phyloP scores from a whole-genome alignment of 2,888 invertebrate species.

The Drosophila rellima region DNA sequence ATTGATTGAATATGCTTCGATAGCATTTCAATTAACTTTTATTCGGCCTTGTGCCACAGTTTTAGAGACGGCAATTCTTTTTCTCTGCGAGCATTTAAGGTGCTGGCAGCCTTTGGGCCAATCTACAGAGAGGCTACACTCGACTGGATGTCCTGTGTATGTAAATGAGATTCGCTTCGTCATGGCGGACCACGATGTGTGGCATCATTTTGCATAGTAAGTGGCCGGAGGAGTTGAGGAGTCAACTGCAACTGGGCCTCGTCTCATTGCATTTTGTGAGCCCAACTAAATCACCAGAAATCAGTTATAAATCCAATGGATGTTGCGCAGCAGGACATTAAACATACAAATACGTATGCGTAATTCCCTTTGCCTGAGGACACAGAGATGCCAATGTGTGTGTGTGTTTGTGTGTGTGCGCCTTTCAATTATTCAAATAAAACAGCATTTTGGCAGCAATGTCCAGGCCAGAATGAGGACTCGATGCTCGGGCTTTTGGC shows the following conservation, averaged over 20 bases:
- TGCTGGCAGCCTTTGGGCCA: slow-evolving; percentile 26
- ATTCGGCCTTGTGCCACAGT: slow-evolving; percentile 54
- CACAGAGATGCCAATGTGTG: slow-evolving; percentile 10
- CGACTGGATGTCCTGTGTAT: slow-evolving; percentile 3
- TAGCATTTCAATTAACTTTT: slow-evolving; percentile 80
- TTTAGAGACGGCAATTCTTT: slow-evolving; percentile 35
- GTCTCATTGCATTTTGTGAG: slow-evolving; percentile 68
- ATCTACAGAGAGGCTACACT: slow-evolving; percentile 30
- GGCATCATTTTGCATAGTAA: slow-evolving; percentile 69
- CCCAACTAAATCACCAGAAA: slow-evolving; percentile 79
- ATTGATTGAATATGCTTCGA: slow-evolving; percentile 82
- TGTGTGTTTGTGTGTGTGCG: slow-evolving; percentile 29
- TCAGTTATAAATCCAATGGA: slow-evolving; percentile 78
- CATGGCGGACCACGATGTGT: slow-evolving; percentile 41
- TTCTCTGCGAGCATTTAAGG: slow-evolving; percentile 51
- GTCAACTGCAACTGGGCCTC: slow-evolving; percentile 29
- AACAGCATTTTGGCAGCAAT: slow-evolving; percentile 65
- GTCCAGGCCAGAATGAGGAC: slow-evolving; percentile 26
- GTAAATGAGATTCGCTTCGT: slow-evolving; percentile 61
- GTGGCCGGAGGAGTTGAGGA: slow-evolving; percentile 26
- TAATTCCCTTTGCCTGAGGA: slow-evolving; percentile 75
- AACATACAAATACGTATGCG: slow-evolving; percentile 79
- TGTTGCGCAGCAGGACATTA: slow-evolving; percentile 66
- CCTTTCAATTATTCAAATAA: slow-evolving; percentile 78
- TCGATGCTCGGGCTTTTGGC: slow-evolving; percentile 5